Conservation (phyloP, 2,888 invertebrate genomes). For the Acanthosepion pharaonis region DNA sequence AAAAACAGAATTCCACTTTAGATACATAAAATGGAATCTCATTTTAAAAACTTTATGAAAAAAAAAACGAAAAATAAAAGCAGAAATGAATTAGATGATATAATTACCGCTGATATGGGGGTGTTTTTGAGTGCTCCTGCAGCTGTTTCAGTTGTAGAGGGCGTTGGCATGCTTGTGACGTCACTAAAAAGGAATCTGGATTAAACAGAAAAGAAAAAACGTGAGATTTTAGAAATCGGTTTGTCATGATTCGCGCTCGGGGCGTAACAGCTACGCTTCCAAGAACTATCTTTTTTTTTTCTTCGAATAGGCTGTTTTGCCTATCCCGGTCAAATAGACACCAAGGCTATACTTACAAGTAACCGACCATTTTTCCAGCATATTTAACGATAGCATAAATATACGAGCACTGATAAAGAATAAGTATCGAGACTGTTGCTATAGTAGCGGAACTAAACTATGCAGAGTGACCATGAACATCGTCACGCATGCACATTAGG, state of each 20-base stretch:
- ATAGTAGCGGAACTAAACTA: too few relatives aligned
- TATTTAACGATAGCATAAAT: too few relatives aligned
- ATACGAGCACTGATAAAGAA: too few relatives aligned
- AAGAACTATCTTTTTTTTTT: background rate
- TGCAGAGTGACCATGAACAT: too few relatives aligned
- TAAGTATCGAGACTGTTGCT: too few relatives aligned
- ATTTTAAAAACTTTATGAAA: background rate
- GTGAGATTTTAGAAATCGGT: background rate
- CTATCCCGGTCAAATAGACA: too few relatives aligned
- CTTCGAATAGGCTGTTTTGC: too few relatives aligned
- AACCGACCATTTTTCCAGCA: too few relatives aligned
- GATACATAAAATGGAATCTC: background rate
- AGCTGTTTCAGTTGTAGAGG: background rate
- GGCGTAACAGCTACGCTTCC: background rate
- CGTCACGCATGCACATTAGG: too few relatives aligned
- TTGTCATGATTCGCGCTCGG: background rate
- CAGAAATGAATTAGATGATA: background rate
- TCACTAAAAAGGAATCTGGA: slow-evolving; percentile 18
- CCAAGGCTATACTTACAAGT: too few relatives aligned
- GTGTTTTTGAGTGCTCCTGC: background rate
- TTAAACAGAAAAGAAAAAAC: background rate
- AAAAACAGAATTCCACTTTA: too few relatives aligned
- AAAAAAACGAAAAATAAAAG: background rate
- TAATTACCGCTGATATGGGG: background rate
- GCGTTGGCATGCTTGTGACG: slow-evolving; percentile 6